Percentiles rank a stretch among this genome's conserved stretches.
phyloP scores from a whole-genome alignment of 2,888 invertebrate genomes.

The Merodon equestris region DNA sequence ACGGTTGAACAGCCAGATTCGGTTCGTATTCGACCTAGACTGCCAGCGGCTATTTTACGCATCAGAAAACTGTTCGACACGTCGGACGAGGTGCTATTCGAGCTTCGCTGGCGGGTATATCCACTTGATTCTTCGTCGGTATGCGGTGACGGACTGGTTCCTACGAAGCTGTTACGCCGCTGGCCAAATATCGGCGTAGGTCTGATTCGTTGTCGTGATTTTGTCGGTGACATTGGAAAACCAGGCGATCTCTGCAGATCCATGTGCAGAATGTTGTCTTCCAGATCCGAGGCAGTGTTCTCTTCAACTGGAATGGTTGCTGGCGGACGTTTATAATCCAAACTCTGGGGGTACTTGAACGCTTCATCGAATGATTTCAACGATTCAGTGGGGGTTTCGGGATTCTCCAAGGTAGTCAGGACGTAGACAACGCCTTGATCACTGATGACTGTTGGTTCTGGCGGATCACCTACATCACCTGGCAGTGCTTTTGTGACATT shows the following conservation, averaged over 20 bases:
- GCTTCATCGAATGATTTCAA: constrained; percentile 56
- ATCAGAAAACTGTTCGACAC: constrained; percentile 37
- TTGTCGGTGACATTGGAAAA: constrained; percentile 77
- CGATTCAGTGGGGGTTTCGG: background rate
- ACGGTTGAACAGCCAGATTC: constrained; percentile 77
- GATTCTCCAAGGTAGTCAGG: background rate
- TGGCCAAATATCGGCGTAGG: constrained; percentile 84
- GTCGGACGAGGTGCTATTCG: constrained; percentile 62
- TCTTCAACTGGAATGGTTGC: constrained; percentile 72
- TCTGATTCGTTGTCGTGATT: constrained; percentile 84
- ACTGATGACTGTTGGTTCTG: constrained; percentile 8
- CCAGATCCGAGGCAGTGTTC: constrained; percentile 73
- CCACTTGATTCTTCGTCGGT: constrained; percentile 48
- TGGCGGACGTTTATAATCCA: constrained; percentile 65
- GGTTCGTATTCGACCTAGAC: constrained; percentile 76
- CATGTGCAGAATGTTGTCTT: constrained; percentile 76
- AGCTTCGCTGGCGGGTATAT: constrained; percentile 53
- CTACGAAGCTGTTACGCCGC: constrained; percentile 83
- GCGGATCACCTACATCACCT: background rate
- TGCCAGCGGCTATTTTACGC: constrained; percentile 51
- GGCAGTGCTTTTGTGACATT: background rate
- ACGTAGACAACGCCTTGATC: background rate
- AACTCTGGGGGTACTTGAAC: constrained; percentile 74
- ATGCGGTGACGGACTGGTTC: constrained; percentile 77
- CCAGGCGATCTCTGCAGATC: constrained; percentile 74